Conservation (phyloP, 2,113 vertebrate genomes). For the Cyphotilapia sp. region DNA sequence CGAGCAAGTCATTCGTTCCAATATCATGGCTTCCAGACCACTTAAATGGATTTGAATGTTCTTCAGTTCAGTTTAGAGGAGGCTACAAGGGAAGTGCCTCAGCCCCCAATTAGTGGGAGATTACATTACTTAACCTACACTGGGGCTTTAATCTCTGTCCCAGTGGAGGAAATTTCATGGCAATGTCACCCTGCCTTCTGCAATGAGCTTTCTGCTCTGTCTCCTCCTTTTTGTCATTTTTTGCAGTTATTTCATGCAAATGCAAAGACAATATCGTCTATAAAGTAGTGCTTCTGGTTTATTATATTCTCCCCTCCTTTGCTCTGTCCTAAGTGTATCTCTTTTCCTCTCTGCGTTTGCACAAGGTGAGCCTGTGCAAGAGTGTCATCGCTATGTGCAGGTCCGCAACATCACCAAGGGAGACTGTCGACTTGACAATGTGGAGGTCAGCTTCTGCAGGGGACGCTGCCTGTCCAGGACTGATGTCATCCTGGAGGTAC, state of each 20-base stretch:
- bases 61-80: background rate
- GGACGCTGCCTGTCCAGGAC: constrained; percentile 81
- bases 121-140: constrained; percentile 35
- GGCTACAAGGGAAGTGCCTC: background rate
- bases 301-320: background rate
- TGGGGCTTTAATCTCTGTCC: constrained; percentile 29
- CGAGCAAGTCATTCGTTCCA: background rate
- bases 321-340: background rate
- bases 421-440: constrained; percentile 75
- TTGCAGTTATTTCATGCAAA: background rate
- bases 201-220: background rate
- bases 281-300: background rate
- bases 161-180: constrained; percentile 21
- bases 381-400: constrained; percentile 75
- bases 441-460: constrained; percentile 84
- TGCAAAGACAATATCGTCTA: background rate
- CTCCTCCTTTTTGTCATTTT: background rate
- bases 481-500: constrained; percentile 81
- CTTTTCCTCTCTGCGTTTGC: background rate
- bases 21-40: background rate
- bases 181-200: constrained; percentile 34
- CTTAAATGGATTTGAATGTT: background rate
- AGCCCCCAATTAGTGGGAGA: constrained; percentile 36
- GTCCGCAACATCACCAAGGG: constrained; percentile 85
- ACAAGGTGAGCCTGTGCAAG: constrained; percentile 61